Base-by-base conservation (phyloP, 1,140 invertebrate genomes). In the Coelopa frigida region DNA sequence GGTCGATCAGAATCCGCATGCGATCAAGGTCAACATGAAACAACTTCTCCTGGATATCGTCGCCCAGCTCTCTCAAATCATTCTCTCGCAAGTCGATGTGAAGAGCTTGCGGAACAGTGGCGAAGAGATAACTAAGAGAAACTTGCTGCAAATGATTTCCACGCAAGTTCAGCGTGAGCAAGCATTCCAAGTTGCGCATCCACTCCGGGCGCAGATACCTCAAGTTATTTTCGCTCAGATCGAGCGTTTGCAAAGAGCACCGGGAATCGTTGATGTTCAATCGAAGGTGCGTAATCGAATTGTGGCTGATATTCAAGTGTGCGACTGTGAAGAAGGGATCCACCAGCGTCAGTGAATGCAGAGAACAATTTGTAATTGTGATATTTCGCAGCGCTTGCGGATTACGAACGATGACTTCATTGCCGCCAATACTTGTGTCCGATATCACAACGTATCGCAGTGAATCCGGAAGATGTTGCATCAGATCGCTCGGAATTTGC, bases 191-290 rank as follows among this genome's bases (percentile, higher is more conserved):
- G n/a, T 46, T 42, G 0, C 5, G n/a, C 6, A 65, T 51, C 61
- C 61, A 65, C 12, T 41, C 46, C 10, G 23, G 20, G 15, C 52
- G 53, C 26, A 65, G 6, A 12, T 36, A 42, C 6, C 17, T 23
- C 32, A 66, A 26, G n/a, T 54, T 35, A 39, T 66, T 66, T 2
- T 21, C 40, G 17, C 62, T 66, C 3, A 66, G 44, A 41, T 66
- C 58, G 5, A 66, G 29, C 12, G 12, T 50, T 17, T 33, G 11
- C 5, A 65, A 21, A 22, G 11, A 23, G 42, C 17, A 29, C 15
- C 7, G n/a, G 18, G 27, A 29, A 29, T 17, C 29, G 12, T 22
- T n/a, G 31, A 44, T 21, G 35, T n/a, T n/a, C n/a, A n/a, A n/a
- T n/a, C n/a, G n/a, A n/a, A n/a, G n/a, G n/a, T n/a, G n/a, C n/a